Base-by-base conservation (phyloP, 2,888 invertebrate species). In the Sericinus montela region DNA sequence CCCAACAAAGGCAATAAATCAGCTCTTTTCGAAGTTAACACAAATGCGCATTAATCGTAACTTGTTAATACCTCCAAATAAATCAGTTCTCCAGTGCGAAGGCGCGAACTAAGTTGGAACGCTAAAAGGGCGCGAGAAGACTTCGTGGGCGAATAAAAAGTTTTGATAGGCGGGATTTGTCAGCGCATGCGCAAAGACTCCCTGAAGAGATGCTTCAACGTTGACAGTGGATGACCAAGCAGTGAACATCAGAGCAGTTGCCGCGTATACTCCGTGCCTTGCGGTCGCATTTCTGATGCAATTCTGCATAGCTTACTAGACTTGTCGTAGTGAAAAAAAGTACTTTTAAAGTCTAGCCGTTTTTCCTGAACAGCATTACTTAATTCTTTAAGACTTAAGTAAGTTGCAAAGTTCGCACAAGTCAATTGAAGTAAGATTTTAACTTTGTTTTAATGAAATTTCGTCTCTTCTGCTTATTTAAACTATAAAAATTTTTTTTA, bases 191-290 rank as follows among this genome's bases (percentile, higher is more conserved):
- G 86, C 54, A 7, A 30, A 65, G 5, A 7, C 1, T 1, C 60
- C 76, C 80, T 53, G 82, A 86, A 86, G 85, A 87, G 59, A 60
- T 86, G 82, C 75, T 65, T 67, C 75, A 67, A 67, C 78, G 69
- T 62, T 75, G 67, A 56, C 74, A 58, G 67, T 59, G 61, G 75
- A 71, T 69, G 73, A 63, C 55, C 69, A 62, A 66, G 69, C 62
- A 62, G 36, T 15, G 41, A 45, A 40, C 39, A 19, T 13, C 36
- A 16, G 60, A 73, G 63, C 75, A 88, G 86, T 87, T 65, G 66
- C 71, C 84, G 83, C 87, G 86, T 60, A 60, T 65, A 67, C 75
- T 58, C 64, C 66, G 80, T 67, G 69, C 65, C 61, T 70, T 54
- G 60, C 81, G 80, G 81, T 78, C 85, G 84, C 75, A 73, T 65